These are phyloP conservation scores for Nipponia nippon DNA, from an alignment of 2,113 vertebrate species.

Conservation along the genomic window DNA sequence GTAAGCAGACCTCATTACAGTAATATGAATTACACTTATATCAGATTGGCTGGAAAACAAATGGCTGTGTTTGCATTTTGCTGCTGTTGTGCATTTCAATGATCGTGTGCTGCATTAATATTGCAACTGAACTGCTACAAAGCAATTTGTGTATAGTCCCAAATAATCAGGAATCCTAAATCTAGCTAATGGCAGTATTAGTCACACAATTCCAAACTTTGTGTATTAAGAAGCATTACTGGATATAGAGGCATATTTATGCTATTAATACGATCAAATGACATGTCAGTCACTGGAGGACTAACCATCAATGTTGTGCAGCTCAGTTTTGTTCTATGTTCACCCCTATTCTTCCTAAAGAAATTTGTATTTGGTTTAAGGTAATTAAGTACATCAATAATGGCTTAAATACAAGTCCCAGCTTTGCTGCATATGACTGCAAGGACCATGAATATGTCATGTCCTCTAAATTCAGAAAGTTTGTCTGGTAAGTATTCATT, in stretches of 20 bases:
- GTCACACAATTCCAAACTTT: slow-evolving; percentile 6
- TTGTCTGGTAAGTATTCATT: neutral
- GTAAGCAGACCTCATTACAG: slow-evolving; percentile 12
- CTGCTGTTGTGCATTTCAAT: neutral
- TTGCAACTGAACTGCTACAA: neutral
- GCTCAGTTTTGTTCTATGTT: neutral
- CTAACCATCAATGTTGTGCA: neutral
- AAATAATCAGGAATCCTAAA: slow-evolving; percentile 39
- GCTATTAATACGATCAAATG: neutral
- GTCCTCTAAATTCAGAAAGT: neutral
- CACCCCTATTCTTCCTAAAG: neutral
- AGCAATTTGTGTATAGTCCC: neutral
- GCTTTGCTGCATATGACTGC: neutral
- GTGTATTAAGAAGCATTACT: slow-evolving; percentile 7
- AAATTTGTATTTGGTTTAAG: neutral
- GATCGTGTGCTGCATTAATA: neutral
- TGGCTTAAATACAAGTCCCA: neutral
- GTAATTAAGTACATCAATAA: neutral
- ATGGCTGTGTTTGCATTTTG: slow-evolving; percentile 1
- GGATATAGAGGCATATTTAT: neutral
- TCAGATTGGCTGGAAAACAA: slow-evolving; percentile 55
- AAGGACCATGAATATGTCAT: neutral
- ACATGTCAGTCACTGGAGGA: neutral
- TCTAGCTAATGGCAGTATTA: slow-evolving; percentile 41
- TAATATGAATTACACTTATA: slow-evolving; percentile 41